Conservation (phyloP, 2,888 invertebrate species). For the Stenchaetothrips biformis region DNA sequence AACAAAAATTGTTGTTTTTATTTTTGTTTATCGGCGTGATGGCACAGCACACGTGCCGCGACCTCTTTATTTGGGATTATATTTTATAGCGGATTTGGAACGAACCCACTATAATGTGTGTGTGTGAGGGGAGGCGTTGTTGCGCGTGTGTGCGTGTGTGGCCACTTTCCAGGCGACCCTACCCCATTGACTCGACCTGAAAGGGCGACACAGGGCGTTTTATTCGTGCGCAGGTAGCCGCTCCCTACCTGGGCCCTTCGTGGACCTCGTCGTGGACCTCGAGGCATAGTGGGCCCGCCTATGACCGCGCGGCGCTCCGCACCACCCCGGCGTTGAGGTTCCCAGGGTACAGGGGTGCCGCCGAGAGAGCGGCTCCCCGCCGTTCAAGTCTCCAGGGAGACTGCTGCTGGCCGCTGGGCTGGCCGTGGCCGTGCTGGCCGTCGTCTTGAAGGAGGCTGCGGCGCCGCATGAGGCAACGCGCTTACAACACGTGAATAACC, state of each 20-base stretch:
- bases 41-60: neutral
- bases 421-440: neutral
- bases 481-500: slow-evolving; percentile 3
- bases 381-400: neutral
- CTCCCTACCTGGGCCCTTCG: too few species aligned
- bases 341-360: neutral
- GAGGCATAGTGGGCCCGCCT: neutral
- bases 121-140: neutral
- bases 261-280: too few species aligned
- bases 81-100: neutral
- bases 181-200: neutral
- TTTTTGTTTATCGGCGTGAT: neutral
- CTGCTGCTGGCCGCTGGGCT: neutral
- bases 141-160: neutral
- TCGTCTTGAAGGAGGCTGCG: neutral
- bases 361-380: neutral
- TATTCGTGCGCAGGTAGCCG: neutral
- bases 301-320: neutral
- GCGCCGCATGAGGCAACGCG: neutral
- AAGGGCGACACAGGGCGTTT: neutral
- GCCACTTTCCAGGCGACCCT: neutral
- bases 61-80: neutral
- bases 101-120: neutral
- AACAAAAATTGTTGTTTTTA: neutral
- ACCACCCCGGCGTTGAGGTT: neutral